Percentiles rank a stretch among this genome's conserved stretches.
Evolutionary conservation across 2,888 invertebrate genomes (phyloP).

Genomic region (Brenthis daphne): DNA sequence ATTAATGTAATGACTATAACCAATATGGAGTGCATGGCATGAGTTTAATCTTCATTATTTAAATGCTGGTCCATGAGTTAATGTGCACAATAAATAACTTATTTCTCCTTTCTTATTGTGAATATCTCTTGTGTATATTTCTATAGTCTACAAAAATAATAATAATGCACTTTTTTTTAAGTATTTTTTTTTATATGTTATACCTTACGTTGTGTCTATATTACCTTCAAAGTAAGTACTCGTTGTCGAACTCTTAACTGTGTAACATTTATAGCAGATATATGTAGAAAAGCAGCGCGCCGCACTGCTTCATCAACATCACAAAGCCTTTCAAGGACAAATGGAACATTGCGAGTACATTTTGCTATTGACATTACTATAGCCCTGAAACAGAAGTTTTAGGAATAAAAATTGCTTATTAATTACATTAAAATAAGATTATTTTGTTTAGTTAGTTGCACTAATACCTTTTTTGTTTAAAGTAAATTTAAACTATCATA

Average conservation of each 20-base stretch:
- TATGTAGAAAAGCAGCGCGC: conserved; percentile 74
- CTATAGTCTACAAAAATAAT: too few relatives aligned
- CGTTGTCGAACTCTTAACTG: conserved; percentile 72
- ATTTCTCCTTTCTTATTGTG: too few relatives aligned
- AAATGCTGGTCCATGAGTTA: too few relatives aligned
- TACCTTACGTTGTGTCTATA: not conserved
- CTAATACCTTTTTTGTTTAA: too few relatives aligned
- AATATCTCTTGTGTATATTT: too few relatives aligned
- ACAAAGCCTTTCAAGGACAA: conserved; percentile 86
- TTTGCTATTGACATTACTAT: conserved; percentile 89
- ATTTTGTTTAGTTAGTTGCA: too few relatives aligned
- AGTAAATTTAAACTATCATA: too few relatives aligned
- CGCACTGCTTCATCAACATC: conserved; percentile 91
- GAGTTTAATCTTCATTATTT: too few relatives aligned
- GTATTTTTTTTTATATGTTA: too few relatives aligned
- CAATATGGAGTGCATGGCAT: too few relatives aligned
- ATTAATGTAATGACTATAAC: too few relatives aligned
- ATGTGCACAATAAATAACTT: too few relatives aligned
- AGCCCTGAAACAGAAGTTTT: conserved; percentile 66
- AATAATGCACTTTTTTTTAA: not conserved
- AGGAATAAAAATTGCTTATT: not conserved
- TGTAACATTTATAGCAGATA: conserved; percentile 73
- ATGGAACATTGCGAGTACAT: conserved; percentile 85
- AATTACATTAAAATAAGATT: not conserved
- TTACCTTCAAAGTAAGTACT: conserved; percentile 70